Base-by-base conservation (phyloP, 2,113 vertebrate genomes). In the Ondatra zibethicus region DNA sequence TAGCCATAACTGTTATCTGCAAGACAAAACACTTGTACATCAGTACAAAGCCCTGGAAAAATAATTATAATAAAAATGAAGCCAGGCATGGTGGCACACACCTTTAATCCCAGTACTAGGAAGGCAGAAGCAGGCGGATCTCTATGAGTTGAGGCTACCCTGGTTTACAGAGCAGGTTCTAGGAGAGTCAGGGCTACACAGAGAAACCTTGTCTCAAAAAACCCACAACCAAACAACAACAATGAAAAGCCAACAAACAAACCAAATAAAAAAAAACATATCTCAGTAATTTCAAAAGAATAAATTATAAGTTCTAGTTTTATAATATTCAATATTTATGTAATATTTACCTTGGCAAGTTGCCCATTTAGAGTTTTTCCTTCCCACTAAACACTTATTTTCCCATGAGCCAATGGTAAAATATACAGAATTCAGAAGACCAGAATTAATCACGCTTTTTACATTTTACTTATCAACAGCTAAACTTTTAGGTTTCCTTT, bases 1-100 rank as follows among this genome's bases (percentile, higher is more conserved):
- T 63, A 98, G 52, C 96, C 94, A 73, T 97, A 98, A 0, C 5
- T 89, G 88, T 80, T 98, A 97, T 98, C 99, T 99, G 95, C 82
- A 98, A 98, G 97, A 91, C 65, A 97, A 98, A 97, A 96, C 82
- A 97, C 42, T 85, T 96, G 82, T 81, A 70, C 36, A 55, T 98
- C 1, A 95, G 92, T 50, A 93, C 84, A 73, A 92, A 96, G 91
- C 47, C 5, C 45, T 63, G 31, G 50, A 73, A 96, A 75, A 94
- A 90, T 91, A 96, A 89, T 70, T 45, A 94, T 55, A 93, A n/a
- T 93, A 76, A 31, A 52, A 91, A 97, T 52, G 45, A 88, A 70
- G 5, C 47, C 17, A 47, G 85, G 11, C 1, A 9, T 65, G 8
- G 39, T 63, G 25, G 25, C 14, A 5, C 58, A 29, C 1, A 27